phyloP scores from a whole-genome alignment of 2,797 vertebrate species.

The Podargus strigoides region DNA sequence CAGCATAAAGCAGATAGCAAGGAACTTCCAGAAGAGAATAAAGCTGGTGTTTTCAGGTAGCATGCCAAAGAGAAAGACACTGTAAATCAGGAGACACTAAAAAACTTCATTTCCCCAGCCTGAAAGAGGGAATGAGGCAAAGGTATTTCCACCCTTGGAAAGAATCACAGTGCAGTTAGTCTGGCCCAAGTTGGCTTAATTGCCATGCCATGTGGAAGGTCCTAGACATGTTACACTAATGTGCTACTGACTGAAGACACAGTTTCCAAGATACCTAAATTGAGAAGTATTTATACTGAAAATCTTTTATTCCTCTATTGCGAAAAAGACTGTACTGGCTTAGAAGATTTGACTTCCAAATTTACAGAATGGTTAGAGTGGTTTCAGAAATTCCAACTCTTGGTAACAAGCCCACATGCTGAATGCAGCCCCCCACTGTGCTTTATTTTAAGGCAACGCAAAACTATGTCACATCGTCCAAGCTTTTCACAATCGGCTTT shows the following conservation, averaged over 20 bases:
- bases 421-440: neutral
- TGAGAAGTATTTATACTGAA: neutral
- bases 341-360: neutral
- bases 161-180: neutral
- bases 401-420: neutral
- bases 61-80: neutral
- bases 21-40: neutral
- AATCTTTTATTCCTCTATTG: neutral
- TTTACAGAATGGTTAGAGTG: neutral
- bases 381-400: neutral
- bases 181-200: neutral
- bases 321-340: neutral
- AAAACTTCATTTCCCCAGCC: neutral
- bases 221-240: neutral
- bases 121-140: neutral
- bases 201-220: neutral
- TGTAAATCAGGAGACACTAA: neutral
- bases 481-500: neutral
- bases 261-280: neutral
- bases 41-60: neutral
- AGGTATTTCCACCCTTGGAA: neutral
- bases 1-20: neutral
- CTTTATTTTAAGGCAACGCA: neutral
- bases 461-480: neutral
- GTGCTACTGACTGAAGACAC: neutral